Evolutionary conservation across 2,888 invertebrate genomes (phyloP).

Genomic region (Andrena camellia): DNA sequence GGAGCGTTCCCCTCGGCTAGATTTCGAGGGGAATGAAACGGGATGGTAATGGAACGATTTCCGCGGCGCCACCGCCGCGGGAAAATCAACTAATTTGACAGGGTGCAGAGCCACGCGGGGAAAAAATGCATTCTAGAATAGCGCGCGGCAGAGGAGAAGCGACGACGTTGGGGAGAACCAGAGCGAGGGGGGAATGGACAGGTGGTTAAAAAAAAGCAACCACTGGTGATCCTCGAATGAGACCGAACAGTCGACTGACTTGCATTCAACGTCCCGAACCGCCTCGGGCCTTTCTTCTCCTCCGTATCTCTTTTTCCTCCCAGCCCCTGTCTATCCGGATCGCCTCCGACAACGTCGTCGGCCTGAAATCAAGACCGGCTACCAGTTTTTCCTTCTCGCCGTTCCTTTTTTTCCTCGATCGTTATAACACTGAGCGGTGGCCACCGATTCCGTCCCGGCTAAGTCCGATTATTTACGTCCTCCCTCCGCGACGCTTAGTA

Average conservation of each 20-base stretch:
- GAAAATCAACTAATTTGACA: constrained; percentile 69
- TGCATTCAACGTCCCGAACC: constrained; percentile 61
- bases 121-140: constrained; percentile 14
- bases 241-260: constrained; percentile 62
- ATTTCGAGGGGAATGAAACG: constrained; percentile 35
- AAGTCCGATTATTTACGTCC: constrained; percentile 73
- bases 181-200: constrained; percentile 22
- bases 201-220: constrained; percentile 46
- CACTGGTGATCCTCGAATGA: constrained; percentile 58
- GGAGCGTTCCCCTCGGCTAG: not conserved
- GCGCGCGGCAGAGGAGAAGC: constrained; percentile 24
- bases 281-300: constrained; percentile 47
- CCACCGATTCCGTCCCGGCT: constrained; percentile 66
- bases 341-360: constrained; percentile 27
- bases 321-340: constrained; percentile 32
- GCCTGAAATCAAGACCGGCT: constrained; percentile 74
- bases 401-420: constrained; percentile 60
- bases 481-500: not conserved
- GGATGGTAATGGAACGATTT: constrained; percentile 66
- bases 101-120: constrained; percentile 15
- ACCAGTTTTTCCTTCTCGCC: constrained; percentile 47
- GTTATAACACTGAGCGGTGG: constrained; percentile 72
- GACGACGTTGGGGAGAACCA: not conserved
- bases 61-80: constrained; percentile 44
- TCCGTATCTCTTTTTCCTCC: not conserved